Conservation (phyloP, 1,140 invertebrate genomes). For the Anastrepha ludens region DNA sequence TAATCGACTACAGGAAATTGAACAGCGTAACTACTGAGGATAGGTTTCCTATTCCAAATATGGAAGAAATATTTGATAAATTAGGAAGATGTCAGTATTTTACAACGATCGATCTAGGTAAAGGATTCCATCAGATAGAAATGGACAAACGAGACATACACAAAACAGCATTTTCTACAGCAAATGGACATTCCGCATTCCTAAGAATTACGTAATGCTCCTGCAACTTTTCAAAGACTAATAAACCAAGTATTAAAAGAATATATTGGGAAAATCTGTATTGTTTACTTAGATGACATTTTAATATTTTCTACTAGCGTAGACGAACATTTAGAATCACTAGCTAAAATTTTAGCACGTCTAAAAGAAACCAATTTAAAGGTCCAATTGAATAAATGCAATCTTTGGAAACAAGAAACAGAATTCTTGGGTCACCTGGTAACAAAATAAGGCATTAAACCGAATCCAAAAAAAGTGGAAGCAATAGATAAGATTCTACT, state of each 20-base stretch:
- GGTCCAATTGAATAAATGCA: neutral
- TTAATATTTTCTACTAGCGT: conserved; percentile 18
- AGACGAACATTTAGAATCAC: conserved; percentile 16
- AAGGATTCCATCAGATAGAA: neutral
- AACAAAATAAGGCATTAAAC: conserved; percentile 55
- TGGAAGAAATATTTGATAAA: neutral
- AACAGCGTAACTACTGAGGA: neutral
- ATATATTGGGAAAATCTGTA: neutral
- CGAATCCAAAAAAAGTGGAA: conserved; percentile 60
- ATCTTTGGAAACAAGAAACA: neutral
- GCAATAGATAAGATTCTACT: conserved; percentile 59
- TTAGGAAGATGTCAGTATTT: neutral
- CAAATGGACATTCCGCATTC: neutral
- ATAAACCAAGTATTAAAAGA: conserved; percentile 16
- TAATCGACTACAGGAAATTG: neutral
- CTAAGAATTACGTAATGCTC: neutral
- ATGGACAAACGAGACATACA: neutral
- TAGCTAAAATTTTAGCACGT: neutral
- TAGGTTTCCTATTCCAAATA: neutral
- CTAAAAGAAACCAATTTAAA: neutral
- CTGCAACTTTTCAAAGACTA: conserved; percentile 8
- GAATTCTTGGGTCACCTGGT: conserved; percentile 57
- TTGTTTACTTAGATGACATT: conserved; percentile 19
- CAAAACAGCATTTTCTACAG: conserved; percentile 20
- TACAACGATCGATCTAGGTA: neutral